Conservation (phyloP, 2,797 vertebrate species). For the Kryptolebias ocellatus region DNA sequence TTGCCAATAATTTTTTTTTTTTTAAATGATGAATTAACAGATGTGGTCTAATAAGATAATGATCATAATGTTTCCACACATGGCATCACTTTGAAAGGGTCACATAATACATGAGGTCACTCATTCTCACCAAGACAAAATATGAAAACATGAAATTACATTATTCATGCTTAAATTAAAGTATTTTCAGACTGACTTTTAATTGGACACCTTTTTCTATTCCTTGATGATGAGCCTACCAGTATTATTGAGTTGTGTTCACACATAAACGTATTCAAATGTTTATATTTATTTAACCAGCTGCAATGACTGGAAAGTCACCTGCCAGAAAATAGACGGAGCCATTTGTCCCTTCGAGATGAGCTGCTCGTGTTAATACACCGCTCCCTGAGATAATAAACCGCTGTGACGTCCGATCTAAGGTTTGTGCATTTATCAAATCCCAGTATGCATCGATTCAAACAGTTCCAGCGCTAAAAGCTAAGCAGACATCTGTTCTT, state of each 20-base stretch:
- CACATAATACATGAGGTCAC: not conserved
- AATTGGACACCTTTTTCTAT: too few species aligned
- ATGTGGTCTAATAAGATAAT: not conserved
- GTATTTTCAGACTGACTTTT: too few species aligned
- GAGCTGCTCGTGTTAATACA: slow-evolving; percentile 10
- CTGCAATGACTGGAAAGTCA: slow-evolving; percentile 1
- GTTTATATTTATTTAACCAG: not conserved
- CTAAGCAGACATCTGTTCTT: not conserved
- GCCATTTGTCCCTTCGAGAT: slow-evolving; percentile 25
- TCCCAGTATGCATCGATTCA: not conserved
- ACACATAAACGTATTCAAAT: not conserved
- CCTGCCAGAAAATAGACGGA: slow-evolving; percentile 44
- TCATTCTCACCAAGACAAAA: not conserved
- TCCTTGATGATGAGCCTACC: not conserved
- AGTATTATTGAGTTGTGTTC: too few species aligned
- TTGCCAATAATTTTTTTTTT: too few species aligned
- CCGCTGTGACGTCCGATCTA: not conserved
- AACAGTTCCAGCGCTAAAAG: not conserved
- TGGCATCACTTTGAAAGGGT: not conserved
- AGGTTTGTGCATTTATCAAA: not conserved
- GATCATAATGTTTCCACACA: not conserved
- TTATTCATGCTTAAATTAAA: not conserved
- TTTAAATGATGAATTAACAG: slow-evolving; percentile 4
- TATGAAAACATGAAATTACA: not conserved
- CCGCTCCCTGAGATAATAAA: not conserved